phyloP scores from a whole-genome alignment of 2,888 invertebrate species.

The Heteropelma amictum region DNA sequence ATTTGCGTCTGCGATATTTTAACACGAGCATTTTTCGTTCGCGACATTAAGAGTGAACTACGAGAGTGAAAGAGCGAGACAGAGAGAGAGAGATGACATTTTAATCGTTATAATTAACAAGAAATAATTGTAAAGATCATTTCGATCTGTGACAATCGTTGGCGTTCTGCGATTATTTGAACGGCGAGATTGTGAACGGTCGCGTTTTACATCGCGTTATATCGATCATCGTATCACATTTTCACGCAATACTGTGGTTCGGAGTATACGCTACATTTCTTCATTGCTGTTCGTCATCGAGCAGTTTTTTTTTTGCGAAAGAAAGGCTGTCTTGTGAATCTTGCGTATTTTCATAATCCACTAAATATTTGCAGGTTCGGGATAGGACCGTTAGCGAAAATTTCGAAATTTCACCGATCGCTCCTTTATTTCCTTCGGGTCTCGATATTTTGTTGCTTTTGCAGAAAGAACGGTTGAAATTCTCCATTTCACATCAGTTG shows the following conservation, averaged over 20 bases:
- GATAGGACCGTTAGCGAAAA: not conserved
- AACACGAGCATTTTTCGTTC: constrained; percentile 14
- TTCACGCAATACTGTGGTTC: not conserved
- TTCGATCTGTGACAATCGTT: constrained; percentile 29
- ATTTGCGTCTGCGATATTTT: constrained; percentile 44
- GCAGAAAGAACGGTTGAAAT: no score
- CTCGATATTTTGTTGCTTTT: no score
- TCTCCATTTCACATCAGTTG: no score
- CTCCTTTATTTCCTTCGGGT: no score
- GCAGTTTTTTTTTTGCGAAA: constrained; percentile 8
- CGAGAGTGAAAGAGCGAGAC: not conserved
- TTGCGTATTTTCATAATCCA: no score
- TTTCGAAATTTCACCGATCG: not conserved
- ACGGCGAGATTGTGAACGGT: constrained; percentile 31
- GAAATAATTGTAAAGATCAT: constrained; percentile 24
- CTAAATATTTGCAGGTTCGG: no score
- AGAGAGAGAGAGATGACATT: not conserved
- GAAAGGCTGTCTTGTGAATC: no score
- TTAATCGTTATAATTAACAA: constrained; percentile 12
- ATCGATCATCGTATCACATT: constrained; percentile 27
- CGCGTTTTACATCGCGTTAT: constrained; percentile 27
- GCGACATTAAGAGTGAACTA: not conserved
- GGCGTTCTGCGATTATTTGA: constrained; percentile 3
- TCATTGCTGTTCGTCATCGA: not conserved
- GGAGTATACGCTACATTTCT: not conserved